Base-by-base conservation (phyloP, 2,888 invertebrate species). In the Glyphotaelius pellucidus region DNA sequence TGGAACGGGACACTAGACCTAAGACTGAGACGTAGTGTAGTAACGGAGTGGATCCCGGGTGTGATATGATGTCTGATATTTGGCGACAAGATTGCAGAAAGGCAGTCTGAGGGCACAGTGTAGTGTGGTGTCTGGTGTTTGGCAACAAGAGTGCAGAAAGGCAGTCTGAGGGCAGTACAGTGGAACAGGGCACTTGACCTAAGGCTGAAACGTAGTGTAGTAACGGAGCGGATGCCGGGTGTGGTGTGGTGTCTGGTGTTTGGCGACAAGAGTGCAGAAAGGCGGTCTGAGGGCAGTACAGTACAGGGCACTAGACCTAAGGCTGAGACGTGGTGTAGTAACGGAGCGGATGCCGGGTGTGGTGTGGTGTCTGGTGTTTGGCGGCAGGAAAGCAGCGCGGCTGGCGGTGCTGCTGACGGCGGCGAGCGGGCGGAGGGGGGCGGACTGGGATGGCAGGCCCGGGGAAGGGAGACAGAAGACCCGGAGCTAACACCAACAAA, bases 301-400 rank as follows among this genome's bases (percentile, higher is more conserved):
- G 25, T 67, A 31, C 31, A 81, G 32, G 30, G 35, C 85, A 7
- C 12, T 32, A 85, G 85, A 85, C 85, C n/a, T 38, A 35, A 85
- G 31, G 81, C 67, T 31, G 38, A 32, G 85, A 67, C 25, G 35
- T 32, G 89, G 92, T 93, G 92, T 93, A 92, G 92, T 93, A 93
- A 93, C 92, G 92, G 91, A 93, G 92, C 93, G 92, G 90, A 93
- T 93, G 93, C 93, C 93, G 92, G 92, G 90, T 92, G 91, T 93
- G 92, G 91, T 91, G 91, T 90, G 91, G 93, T 92, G 92, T 92
- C 91, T 93, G 92, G 93, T 93, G 92, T 92, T 92, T 92, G 93
- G 92, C 93, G 93, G 95, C 96, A 95, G 96, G 93, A 90, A 92
- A 92, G 92, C 92, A 91, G 87, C 95, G 95, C 95, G 95, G 96